Evolutionary conservation across 2,888 invertebrate species (phyloP), one percentile per base, ranked within the genome.

Genomic region (Andrena trimmerana): DNA sequence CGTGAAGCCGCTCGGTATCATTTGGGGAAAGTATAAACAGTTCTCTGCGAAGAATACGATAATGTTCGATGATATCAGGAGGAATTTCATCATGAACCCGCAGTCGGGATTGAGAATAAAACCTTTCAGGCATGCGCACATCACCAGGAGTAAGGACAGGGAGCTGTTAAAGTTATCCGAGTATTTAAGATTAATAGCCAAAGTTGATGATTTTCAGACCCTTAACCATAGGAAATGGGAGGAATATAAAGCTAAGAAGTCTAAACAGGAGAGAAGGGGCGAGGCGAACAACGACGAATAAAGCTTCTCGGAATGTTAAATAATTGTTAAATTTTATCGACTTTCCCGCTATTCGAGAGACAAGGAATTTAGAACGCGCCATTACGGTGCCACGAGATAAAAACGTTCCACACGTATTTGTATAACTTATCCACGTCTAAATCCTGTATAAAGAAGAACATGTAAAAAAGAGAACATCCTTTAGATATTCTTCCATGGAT

Each of bases 21-120:
- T 99, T 85, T 99, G 99, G 99, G 99, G 99, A 16, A 98, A 98
- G 92, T 99, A 96, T 92, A 96, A 97, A 0, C 98, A 99, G 92
- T 99, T 98, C 94, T 97, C 96, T 66, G 95, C 97, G 0, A 97
- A 97, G 92, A 99, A 99, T 93, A 99, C 99, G 0, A 98, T 99
- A 84, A 99, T 99, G 99, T 98, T 99, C 90, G 99, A 99, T 92
- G 99, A 99, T 91, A 97, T 99, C 54, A 95, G 99, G 73, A 95
- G 99, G 88, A 99, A 99, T 94, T 99, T 99, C 92, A 96, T 99
- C 54, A 99, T 99, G 99, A 99, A 99, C 94, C 99, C 99, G 0
- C 97, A 97, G 90, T 98, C 97, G 80, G 99, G 99, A 0, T 95
- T 99, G 0, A 97, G 97, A 94, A 99, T 99, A 90, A 95, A 97